Evolutionary conservation across 2,888 invertebrate species (phyloP), one percentile per base, ranked within the genome.

Genomic region (Julus scanicus): DNA sequence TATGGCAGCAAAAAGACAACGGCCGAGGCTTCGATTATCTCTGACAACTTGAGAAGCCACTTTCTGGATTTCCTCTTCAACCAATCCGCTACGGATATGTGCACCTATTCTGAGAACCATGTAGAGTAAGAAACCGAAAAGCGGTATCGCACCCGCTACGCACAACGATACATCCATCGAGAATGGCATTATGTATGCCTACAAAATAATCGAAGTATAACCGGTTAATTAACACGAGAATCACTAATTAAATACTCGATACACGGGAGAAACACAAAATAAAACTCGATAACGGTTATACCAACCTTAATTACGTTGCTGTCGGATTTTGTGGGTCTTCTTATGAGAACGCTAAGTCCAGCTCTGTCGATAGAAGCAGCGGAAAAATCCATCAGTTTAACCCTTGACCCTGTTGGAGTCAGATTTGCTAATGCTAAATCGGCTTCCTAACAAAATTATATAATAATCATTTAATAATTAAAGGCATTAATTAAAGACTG

Each of bases 341-440:
- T 87, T 6, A 88, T 83, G 29, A 88, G 49, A 53, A 88, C 80
- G 63, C 88, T 86, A 1, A 88, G 39, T 15, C 88, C 87, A 8
- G 84, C 88, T 37, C 53, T 87, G 48, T 88, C 88, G 2, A 88
- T 53, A 17, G 88, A 57, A 49, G 84, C 15, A 6, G 87, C 83
- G 8, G 88, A 87, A 37, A 88, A 88, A n/a, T 88, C 88, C 87
- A 88, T 87, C 48, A 88, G 20, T 17, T 88, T 63, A 4, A 88
- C 40, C 29, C 88, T 48, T 29, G 44, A n/a, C 13, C 87, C 84
- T 13, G 87, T 88, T 8, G 88, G 88, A 63, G 84, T 84, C 17
- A 88, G 49, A 20, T 88, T 87, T 2, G 88, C 88, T 20, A 88
- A 84, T 11, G 87, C 88, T 9, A 88, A 17, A 53, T 88, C 88